Evolutionary conservation across 2,888 invertebrate genomes (phyloP), one percentile per base, ranked within the genome.

Genomic region (Frankliniella fusca): DNA sequence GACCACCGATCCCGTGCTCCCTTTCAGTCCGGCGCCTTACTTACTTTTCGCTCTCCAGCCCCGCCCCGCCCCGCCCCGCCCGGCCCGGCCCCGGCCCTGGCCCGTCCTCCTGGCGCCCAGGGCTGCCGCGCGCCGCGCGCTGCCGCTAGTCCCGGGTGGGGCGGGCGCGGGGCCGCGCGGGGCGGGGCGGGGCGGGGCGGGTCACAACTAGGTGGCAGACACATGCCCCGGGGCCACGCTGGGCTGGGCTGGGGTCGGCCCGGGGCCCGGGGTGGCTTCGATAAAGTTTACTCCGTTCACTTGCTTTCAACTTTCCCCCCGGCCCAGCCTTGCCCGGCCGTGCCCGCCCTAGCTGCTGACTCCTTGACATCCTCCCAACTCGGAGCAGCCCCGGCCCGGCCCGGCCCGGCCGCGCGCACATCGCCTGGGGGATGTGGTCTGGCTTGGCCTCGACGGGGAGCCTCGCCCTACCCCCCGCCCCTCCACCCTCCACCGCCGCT

Each of bases 211-310:
- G 61, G 61, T 61, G 61, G 61, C 61, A 61, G 61, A 61, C 61
- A n/a, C 18, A 61, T 61, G 61, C 61, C 61, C 61, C 61, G 61
- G 61, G 61, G 61, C 61, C 61, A 18, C 54, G 54, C 61, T n/a
- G 15, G 18, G 61, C 61, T n/a, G 15, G 7, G 61, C 61, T n/a
- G 54, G 18, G 38, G 38, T 38, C 38, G 38, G 61, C 61, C 61
- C 61, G 20, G 61, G 15, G 54, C 54, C 54, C 54, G 54, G 54
- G 61, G 20, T n/a, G 61, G 61, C n/a, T 18, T n/a, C 61, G 61
- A 61, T 61, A 61, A 61, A 61, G 61, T 61, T 61, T 61, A 61
- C 61, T 61, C 61, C 61, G 20, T 61, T 61, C 61, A 61, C 61
- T 8, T 18, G 61, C 61, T 61, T 18, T 18, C 61, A n/a, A 18